Evolutionary conservation across 64 coral and sea anemone species (phyloP), one percentile per base, ranked within the genome.

Genomic region (Montipora capricornis): DNA sequence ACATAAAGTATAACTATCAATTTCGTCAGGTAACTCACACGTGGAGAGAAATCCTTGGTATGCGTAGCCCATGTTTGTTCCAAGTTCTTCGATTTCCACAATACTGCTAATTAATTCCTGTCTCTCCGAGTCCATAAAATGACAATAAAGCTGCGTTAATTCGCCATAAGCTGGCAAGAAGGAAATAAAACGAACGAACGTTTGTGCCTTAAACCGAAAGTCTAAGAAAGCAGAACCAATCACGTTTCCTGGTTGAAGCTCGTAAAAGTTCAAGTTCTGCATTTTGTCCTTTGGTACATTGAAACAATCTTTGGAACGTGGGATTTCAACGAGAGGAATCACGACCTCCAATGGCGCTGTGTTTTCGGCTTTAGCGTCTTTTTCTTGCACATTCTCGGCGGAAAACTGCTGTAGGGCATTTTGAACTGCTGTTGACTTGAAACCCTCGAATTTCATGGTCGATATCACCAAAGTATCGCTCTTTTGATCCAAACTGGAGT

Each of bases 201-300:
- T 46, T 48, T 86, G 82, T 12, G 73, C 45, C 14, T 71, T 86
- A 6, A 86, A 73, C 20, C 82, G 67, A 17, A 88, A 78, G 52
- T 88, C 83, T 3, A 88, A 59, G 59, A 93, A 93, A 2, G 84
- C 92, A 6, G 92, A 93, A 53, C 76, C 80, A 20, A 93, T 57
- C 7, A 93, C 19, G 5, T 45, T 88, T 29, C 84, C 92, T 5
- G 84, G n/a, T 9, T 67, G 70, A 22, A 88, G 26, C 78, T 93
- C 92, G 76, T 88, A 49, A 45, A 93, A 93, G 68, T 24, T 24
- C 20, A n/a, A 5, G 4, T n/a, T 71, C 8, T 75, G 55, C 78
- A 19, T 64, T 71, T 86, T 51, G 45, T 71, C 81, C 8, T 68
- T 64, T 3, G 9, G 15, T 44, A 7, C 19, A 14, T 22, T 86